phyloP scores from a whole-genome alignment of 2,113 vertebrate species.

The Nymphicus hollandicus region DNA sequence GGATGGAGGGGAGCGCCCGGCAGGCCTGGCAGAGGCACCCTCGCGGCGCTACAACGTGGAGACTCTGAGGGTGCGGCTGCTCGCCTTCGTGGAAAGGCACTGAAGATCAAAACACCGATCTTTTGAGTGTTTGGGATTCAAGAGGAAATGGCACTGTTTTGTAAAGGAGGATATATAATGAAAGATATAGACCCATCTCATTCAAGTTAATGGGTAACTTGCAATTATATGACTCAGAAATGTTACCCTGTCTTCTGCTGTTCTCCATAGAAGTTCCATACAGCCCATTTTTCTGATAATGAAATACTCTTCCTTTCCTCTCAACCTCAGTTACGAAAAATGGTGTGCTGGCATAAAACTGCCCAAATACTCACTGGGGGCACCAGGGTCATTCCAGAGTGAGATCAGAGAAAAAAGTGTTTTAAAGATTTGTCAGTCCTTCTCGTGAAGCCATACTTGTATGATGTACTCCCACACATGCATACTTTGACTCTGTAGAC shows the following conservation, averaged over 20 bases:
- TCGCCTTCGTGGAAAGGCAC: no score
- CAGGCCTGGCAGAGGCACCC: rapidly evolving
- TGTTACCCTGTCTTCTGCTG: neutral
- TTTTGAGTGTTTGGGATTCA: neutral
- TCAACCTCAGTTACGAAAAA: neutral
- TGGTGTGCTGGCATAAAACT: neutral
- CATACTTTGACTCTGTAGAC: neutral
- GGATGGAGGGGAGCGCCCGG: rapidly evolving
- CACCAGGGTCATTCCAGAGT: neutral
- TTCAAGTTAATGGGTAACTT: neutral
- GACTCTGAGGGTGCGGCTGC: neutral
- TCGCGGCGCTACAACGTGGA: no score
- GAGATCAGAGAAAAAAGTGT: neutral
- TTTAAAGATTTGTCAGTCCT: neutral
- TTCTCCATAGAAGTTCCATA: neutral
- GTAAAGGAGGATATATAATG: neutral
- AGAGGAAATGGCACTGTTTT: neutral
- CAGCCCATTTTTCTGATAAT: neutral
- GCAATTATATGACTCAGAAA: neutral
- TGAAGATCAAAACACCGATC: neutral
- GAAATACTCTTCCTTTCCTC: neutral
- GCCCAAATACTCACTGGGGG: neutral
- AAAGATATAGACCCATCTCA: neutral
- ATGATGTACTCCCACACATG: neutral
- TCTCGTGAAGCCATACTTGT: neutral